These are phyloP conservation scores for Pachyseris speciosa DNA, from an alignment of 64 coral and sea anemone genomes.

Conservation along the genomic window DNA sequence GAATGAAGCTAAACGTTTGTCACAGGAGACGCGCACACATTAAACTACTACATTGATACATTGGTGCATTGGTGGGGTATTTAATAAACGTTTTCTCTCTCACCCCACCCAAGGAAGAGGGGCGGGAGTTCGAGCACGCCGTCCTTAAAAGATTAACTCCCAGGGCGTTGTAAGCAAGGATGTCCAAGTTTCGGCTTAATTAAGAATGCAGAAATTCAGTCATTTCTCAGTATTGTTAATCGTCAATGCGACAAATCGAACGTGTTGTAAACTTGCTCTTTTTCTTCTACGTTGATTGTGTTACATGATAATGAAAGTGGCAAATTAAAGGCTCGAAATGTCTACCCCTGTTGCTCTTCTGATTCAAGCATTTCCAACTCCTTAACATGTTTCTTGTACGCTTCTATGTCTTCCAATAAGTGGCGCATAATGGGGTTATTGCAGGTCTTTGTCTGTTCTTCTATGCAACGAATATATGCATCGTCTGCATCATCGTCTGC, in stretches of 20 bases:
- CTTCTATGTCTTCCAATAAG: conserved; percentile 4
- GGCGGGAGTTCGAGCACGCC: not conserved
- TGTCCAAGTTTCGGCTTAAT: not conserved
- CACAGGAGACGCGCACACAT: not conserved
- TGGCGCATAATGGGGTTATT: conserved; percentile 28
- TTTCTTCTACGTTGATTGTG: conserved; percentile 1
- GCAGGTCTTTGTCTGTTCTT: conserved; percentile 28
- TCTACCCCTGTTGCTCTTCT: conserved; percentile 41
- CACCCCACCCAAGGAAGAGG: not conserved
- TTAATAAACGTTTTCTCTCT: not conserved
- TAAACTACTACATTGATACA: too few relatives aligned
- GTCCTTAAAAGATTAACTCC: conserved; percentile 11
- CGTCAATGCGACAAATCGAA: not conserved
- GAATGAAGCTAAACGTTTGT: conserved; percentile 12
- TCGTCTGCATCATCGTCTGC: not conserved
- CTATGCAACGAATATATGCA: conserved; percentile 29
- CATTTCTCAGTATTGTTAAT: not conserved
- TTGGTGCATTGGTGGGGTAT: not conserved
- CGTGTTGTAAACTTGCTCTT: not conserved
- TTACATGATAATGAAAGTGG: not conserved
- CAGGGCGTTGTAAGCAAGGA: conserved; percentile 4
- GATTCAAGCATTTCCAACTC: conserved; percentile 42
- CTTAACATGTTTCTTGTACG: conserved; percentile 35
- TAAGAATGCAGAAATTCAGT: not conserved
- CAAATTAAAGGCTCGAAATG: conserved; percentile 2